Base-by-base conservation (phyloP, 2,888 invertebrate species). In the Smittia aterrima region DNA sequence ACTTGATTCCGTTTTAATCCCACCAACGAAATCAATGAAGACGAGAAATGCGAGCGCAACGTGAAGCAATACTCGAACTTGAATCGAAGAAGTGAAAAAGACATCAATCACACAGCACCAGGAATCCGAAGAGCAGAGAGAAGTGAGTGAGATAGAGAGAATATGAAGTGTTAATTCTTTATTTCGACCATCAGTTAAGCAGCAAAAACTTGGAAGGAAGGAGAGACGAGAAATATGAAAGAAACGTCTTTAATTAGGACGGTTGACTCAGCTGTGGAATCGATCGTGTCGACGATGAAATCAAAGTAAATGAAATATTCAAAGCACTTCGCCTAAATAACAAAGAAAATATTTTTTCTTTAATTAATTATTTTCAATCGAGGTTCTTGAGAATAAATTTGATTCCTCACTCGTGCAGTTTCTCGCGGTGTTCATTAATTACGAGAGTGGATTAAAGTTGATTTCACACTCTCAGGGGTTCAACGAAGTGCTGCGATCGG, bases 151-250 rank as follows among this genome's bases (percentile, higher is more conserved):
- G n/a, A 64, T 4, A 9, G 9, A 13, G 27, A 64, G 25, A 24
- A 22, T 27, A 64, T 27, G 64, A 64, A 64, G 64, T 64, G 64
- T 64, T 64, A 64, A 64, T 64, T 64, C 64, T 64, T 64, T 22
- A 64, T 64, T 64, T 64, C 25, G 27, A 25, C 27, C 27, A 24
- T 27, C 64, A 64, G 25, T 64, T 64, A 24, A 64, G 64, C 18
- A 58, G 22, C 22, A 4, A 9, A 13, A 11, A 47, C 47, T 47
- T 32, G 32, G 32, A 32, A 9, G 9, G 47, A 11, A 47, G 47
- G 2, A 3, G 32, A 47, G 16, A 47, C 6, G 47, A 47, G 47
- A 47, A 11, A 16, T n/a, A 47, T 16, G 47, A 16, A 47, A 47
- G 16, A 47, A 47, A 47, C 9, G 11, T 58, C 22, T 58, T 58